Evolutionary conservation across 2,113 vertebrate genomes (phyloP).

Genomic region (Muntiacus reevesi): DNA sequence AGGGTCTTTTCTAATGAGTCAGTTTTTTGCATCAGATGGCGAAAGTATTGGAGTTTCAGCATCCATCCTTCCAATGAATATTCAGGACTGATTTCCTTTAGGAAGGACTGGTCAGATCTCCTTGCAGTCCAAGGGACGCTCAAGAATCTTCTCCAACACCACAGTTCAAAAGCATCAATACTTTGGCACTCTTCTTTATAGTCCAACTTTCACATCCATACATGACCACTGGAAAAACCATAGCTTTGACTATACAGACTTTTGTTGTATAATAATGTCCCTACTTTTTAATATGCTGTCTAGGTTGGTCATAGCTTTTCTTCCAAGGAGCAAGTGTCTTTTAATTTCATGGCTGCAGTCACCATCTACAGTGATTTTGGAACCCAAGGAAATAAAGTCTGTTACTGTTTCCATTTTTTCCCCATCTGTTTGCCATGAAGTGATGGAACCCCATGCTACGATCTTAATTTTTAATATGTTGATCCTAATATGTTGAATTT

Average conservation of each 20-base stretch:
- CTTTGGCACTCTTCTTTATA: accelerated
- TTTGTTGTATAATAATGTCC: background rate
- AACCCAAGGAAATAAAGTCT: background rate
- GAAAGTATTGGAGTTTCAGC: background rate
- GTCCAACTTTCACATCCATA: background rate
- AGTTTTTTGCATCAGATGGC: background rate
- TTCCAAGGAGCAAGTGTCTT: background rate
- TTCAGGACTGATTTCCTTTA: background rate
- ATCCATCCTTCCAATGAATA: background rate
- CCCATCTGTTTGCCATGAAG: background rate
- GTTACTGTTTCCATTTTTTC: background rate
- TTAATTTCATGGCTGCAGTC: too few relatives aligned
- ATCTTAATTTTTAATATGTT: background rate
- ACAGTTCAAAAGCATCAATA: background rate
- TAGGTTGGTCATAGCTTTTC: background rate
- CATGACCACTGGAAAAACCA: background rate
- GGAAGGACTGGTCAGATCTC: background rate
- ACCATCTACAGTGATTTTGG: background rate
- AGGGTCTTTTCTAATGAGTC: background rate
- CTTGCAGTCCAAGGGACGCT: background rate
- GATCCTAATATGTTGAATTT: background rate
- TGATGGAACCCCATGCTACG: background rate
- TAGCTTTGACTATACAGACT: background rate
- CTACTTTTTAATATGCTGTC: background rate
- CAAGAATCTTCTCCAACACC: background rate